A percentile compares a stretch with the other conserved stretches of the same genome.
phyloP scores from a whole-genome alignment of 2,888 invertebrate genomes.

The Polydrusus cervinus region DNA sequence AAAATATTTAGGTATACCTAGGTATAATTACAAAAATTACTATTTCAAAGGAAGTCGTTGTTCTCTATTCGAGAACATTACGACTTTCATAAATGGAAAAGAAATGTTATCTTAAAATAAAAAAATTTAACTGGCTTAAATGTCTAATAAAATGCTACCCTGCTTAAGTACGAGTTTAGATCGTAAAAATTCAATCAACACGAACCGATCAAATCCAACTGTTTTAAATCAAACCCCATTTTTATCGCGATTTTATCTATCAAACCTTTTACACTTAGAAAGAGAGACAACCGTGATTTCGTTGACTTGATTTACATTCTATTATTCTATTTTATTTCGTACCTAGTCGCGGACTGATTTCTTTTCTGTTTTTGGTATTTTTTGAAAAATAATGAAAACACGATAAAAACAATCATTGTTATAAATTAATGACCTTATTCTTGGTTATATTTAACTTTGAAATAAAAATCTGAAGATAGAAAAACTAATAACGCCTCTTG shows the following conservation, averaged over 20 bases:
- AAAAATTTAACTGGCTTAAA: neutral
- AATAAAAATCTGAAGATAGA: too few species aligned
- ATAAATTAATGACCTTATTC: too few species aligned
- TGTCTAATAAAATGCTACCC: constrained; percentile 10
- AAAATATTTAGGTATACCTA: too few species aligned
- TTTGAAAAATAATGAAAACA: neutral
- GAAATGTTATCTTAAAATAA: too few species aligned
- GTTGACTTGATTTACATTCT: neutral
- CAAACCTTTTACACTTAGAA: neutral
- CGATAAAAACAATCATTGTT: too few species aligned
- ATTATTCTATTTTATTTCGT: neutral
- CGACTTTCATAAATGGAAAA: too few species aligned
- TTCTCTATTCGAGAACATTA: too few species aligned
- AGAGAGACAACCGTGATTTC: neutral
- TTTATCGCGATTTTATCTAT: constrained; percentile 12
- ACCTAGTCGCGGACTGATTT: neutral
- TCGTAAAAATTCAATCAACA: constrained; percentile 1
- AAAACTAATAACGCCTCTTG: too few species aligned
- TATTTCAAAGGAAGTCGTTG: too few species aligned
- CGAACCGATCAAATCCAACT: neutral
- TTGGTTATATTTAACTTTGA: too few species aligned
- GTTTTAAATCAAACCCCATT: constrained; percentile 15
- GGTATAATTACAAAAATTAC: too few species aligned
- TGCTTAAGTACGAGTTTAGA: neutral
- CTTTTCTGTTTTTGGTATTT: neutral